phyloP scores from a whole-genome alignment of 2,113 vertebrate genomes.

The Melozone crissalis region DNA sequence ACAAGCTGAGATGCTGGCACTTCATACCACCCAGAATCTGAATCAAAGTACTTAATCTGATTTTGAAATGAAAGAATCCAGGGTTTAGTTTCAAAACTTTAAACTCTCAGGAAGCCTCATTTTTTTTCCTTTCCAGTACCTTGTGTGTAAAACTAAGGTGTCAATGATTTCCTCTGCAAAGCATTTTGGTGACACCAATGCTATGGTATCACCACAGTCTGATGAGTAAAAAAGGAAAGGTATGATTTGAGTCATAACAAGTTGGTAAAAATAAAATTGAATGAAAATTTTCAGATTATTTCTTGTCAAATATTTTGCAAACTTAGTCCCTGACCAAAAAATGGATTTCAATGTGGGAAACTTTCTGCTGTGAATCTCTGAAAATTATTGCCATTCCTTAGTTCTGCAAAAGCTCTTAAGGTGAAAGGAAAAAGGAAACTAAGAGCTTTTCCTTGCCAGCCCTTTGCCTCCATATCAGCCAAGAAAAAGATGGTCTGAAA shows the following conservation, averaged over 20 bases:
- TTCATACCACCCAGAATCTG: background rate
- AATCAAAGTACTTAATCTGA: background rate
- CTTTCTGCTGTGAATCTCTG: background rate
- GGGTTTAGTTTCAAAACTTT: background rate
- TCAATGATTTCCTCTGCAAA: background rate
- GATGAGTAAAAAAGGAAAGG: background rate
- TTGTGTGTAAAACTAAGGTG: background rate
- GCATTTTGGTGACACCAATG: background rate
- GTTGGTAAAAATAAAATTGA: background rate
- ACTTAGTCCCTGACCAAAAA: background rate
- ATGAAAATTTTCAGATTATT: background rate
- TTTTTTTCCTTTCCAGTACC: background rate
- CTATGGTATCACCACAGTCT: background rate
- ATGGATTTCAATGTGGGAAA: background rate
- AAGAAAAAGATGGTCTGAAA: background rate
- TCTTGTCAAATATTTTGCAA: background rate
- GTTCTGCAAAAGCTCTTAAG: background rate
- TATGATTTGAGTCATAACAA: background rate
- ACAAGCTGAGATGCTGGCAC: background rate
- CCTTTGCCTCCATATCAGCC: background rate
- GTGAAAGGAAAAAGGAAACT: background rate
- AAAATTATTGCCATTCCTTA: background rate
- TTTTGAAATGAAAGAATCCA: background rate
- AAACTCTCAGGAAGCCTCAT: background rate
- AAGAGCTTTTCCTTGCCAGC: background rate